Percentiles rank a stretch among this genome's conserved stretches.
phyloP scores from a whole-genome alignment of 2,113 vertebrate species.

The Ceyx cyanopectus region DNA sequence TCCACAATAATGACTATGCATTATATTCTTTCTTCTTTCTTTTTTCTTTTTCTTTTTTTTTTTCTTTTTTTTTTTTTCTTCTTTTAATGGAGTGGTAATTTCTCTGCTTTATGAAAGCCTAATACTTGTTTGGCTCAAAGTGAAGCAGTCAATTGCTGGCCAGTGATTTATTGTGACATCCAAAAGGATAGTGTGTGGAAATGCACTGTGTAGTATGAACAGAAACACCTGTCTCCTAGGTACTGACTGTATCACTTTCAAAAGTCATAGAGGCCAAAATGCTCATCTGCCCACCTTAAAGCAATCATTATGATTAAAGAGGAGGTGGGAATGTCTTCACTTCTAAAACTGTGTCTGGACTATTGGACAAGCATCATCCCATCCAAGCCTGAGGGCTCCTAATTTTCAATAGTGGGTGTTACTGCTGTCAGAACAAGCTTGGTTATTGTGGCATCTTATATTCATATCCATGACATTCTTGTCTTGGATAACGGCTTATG shows the following conservation, averaged over 20 bases:
- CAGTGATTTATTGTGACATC: background rate
- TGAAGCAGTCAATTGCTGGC: background rate
- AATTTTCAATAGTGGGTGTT: background rate
- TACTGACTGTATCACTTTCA: background rate
- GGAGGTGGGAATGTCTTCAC: background rate
- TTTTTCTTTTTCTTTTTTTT: background rate
- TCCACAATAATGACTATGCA: background rate
- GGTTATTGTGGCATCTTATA: background rate
- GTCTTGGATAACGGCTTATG: background rate
- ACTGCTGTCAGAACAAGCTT: background rate
- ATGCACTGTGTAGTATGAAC: background rate
- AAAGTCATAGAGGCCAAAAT: background rate
- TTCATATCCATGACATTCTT: background rate
- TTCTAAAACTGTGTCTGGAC: background rate
- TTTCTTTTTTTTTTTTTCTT: background rate
- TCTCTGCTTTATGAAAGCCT: background rate
- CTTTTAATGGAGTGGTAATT: background rate
- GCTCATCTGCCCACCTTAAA: background rate
- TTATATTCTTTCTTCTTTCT: background rate
- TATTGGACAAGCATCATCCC: background rate
- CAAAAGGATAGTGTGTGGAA: background rate
- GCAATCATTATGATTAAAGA: background rate
- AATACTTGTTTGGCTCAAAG: background rate
- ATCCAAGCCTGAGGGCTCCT: background rate
- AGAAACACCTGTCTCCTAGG: background rate